Base-by-base conservation (phyloP, 2,888 invertebrate genomes). In the Fabriciana adippe region DNA sequence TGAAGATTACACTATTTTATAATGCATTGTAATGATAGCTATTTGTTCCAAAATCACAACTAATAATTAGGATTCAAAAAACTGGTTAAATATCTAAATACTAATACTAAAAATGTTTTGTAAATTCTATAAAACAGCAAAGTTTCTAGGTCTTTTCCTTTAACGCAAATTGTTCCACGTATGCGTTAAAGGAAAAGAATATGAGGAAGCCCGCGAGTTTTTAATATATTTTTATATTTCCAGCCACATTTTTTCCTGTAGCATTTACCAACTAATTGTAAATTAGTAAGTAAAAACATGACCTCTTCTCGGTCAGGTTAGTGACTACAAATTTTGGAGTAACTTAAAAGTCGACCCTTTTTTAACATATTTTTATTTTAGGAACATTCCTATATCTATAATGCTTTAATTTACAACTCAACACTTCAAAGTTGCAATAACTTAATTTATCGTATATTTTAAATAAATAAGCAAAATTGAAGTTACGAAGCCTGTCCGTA, bases 371-470 rank as follows among this genome's bases (percentile, higher is more conserved):
- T 41, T 41, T 8, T 11, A 26, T 1, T 41, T 8, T 41, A 41
- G 35, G 1, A 35, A 47, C 15, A 6, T 21, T 0, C n/a, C 15
- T 45, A 57, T 6, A 11, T 18, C 15, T 45, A 45, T 41, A 57
- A 57, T 8, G 3, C 15, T 57, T 45, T 47, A 21, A 26, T 59
- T 59, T 47, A 59, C 45, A 59, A 48, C 21, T 26, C 5, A 59
- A 41, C 3, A 41, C 8, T 11, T 47, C 26, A 47, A n/a, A 59
- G 47, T 59, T 59, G 35, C 21, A 59, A 59, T 47, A 47, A 59
- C 57, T 57, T 59, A 48, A 59, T 59, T 59, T 47, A 35, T n/a
- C n/a, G 47, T 60, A 60, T 50, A 31, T 51, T 35, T 61, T 35
- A 61, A 51, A 31, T 51, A 61, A 61, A 61, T 51, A 51, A 51